Evolutionary conservation across 2,888 invertebrate genomes (phyloP), one percentile per base, ranked within the genome.

Genomic region (Loripinus fragilis): DNA sequence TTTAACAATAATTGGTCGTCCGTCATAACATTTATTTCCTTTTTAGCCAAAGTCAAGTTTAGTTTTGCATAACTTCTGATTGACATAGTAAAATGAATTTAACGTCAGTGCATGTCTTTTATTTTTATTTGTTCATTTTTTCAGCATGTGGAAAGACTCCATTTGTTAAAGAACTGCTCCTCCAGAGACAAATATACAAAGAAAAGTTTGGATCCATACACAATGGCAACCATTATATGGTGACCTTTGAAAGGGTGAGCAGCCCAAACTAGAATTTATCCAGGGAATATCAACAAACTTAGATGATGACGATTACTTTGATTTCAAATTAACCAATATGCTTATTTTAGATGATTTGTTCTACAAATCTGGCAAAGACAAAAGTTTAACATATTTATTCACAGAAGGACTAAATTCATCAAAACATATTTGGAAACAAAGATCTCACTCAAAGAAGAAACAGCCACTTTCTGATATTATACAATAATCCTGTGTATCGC

Each of bases 271-370:
- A 12, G 38, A 38, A 38, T 38, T 38, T 38, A 38, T 38, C 12
- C 74, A 79, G 45, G 81, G 81, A 15, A 84, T 84, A 38, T 35
- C 84, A 79, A 2, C 20, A 41, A 8, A 84, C 48, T 73, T 81
- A 52, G 79, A 84, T 3, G 68, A 75, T 33, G 78, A 84, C 33
- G 70, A 73, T 3, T 81, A 70, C 45, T 69, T 84, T 73, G 23
- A 81, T 74, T 33, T 79, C 3, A 45, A 45, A 30, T 25, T 74
- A 0, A 81, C 78, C 66, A 79, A 81, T 68, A 50, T 80, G 15
- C 20, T 82, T 23, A 60, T 85, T 28, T 60, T 85, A 65, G 85
- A 85, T 50, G 80, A 85, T 74, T 41, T 85, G 38, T 74, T 74
- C 69, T 79, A 74, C 5, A 60, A 71, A 33, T 17, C 77, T 10